Percentiles rank a stretch among this genome's conserved stretches.
Conservation (phyloP, 2,888 invertebrate species). For the Ramazzottius varieornatus region DNA sequence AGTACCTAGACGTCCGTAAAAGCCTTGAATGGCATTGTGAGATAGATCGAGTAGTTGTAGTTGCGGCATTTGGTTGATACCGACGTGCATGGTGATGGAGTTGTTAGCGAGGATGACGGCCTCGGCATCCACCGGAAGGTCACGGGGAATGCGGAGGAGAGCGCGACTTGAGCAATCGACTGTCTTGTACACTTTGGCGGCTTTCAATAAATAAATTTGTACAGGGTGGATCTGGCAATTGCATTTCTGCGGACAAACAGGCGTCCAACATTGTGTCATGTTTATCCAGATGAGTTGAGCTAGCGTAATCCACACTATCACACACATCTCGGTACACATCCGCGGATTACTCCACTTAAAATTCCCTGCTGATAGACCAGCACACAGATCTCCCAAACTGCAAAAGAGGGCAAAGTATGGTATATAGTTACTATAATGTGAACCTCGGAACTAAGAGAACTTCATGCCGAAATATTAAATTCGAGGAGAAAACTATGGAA, state of each 20-base stretch:
- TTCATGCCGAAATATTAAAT: no score
- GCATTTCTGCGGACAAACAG: neutral
- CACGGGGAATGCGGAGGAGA: neutral
- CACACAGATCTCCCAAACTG: no score
- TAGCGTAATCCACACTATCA: no score
- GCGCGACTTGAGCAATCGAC: neutral
- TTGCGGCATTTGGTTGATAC: neutral
- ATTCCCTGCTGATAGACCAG: no score
- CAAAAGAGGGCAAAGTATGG: no score
- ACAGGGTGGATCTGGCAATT: neutral
- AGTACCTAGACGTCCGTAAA: neutral
- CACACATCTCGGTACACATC: no score
- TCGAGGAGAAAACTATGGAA: no score
- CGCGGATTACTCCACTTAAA: no score
- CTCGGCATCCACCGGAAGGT: neutral
- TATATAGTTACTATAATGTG: no score
- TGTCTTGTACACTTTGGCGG: neutral
- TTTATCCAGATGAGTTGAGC: no score
- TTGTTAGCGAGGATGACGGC: neutral
- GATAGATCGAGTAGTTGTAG: neutral
- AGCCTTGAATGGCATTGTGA: neutral
- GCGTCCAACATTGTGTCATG: neutral
- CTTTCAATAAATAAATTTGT: neutral
- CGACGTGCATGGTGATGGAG: constrained; percentile 1
- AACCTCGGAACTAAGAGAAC: no score